Conservation (phyloP, 2,888 invertebrate species). For the Cheilosia variabilis region DNA sequence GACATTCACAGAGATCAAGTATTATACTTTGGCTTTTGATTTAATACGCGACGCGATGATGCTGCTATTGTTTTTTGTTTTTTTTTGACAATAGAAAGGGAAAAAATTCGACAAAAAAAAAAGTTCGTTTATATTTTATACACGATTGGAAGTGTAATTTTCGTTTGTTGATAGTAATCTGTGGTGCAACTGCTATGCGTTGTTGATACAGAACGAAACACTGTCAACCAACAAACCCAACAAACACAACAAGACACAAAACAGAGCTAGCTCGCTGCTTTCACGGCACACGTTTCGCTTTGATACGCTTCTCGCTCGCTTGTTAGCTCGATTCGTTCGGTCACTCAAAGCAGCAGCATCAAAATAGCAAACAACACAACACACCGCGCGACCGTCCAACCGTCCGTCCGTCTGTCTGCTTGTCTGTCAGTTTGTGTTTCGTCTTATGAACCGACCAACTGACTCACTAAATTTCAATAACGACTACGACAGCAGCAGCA, state of each 20-base stretch:
- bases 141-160: background rate
- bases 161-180: background rate
- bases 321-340: conserved; percentile 50
- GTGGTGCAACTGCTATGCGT: conserved; percentile 4
- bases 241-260: conserved; percentile 44
- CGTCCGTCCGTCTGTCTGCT: conserved; percentile 48
- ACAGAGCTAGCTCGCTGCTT: conserved; percentile 22
- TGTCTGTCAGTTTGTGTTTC: conserved; percentile 27
- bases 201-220: conserved; percentile 28
- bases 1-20: conserved; percentile 25
- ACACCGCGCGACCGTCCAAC: conserved; percentile 57
- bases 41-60: conserved; percentile 9
- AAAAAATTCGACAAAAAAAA: background rate
- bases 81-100: background rate
- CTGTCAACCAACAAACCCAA: conserved; percentile 39
- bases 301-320: conserved; percentile 25
- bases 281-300: conserved; percentile 43
- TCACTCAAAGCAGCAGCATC: conserved; percentile 52
- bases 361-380: conserved; percentile 57
- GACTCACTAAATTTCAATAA: conserved; percentile 48
- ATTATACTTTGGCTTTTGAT: background rate
- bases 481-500: conserved; percentile 11
- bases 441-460: conserved; percentile 34
- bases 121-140: background rate
- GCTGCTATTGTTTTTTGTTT: background rate